Evolutionary conservation across 1,140 invertebrate genomes (phyloP).

Genomic region (Trichonephila clavata): DNA sequence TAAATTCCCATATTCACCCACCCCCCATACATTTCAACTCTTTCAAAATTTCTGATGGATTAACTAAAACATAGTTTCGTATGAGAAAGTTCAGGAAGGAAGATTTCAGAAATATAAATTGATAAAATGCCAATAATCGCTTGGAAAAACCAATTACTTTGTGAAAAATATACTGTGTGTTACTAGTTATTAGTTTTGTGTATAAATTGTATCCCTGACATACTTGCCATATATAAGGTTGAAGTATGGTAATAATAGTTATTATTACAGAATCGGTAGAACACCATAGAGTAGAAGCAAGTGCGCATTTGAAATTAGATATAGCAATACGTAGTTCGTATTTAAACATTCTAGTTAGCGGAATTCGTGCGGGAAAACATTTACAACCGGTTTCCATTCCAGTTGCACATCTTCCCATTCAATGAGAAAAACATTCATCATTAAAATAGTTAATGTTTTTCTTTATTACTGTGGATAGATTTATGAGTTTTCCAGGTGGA

Average conservation of each 20-base stretch:
- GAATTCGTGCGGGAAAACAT: conserved; percentile 21
- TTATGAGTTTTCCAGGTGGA: not conserved
- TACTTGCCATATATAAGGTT: not conserved
- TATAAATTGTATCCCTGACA: not conserved
- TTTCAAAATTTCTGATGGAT: too few species aligned
- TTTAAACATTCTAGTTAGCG: not conserved
- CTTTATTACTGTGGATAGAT: not conserved
- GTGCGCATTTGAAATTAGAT: not conserved
- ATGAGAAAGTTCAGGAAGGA: too few species aligned
- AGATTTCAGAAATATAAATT: too few species aligned
- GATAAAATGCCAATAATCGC: too few species aligned
- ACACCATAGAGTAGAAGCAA: not conserved
- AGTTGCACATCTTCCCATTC: not conserved
- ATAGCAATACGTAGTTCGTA: not conserved
- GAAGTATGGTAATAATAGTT: not conserved
- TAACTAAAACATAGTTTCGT: too few species aligned
- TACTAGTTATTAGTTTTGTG: too few species aligned
- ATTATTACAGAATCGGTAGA: not conserved
- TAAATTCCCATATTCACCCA: too few species aligned
- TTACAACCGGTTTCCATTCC: not conserved
- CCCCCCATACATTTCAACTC: too few species aligned
- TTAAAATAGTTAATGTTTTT: not conserved
- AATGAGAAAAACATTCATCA: not conserved
- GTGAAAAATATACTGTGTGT: too few species aligned
- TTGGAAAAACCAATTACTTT: too few species aligned